Evolutionary conservation across 2,113 vertebrate species (phyloP).

Genomic region (Ceuthmochares aereus): DNA sequence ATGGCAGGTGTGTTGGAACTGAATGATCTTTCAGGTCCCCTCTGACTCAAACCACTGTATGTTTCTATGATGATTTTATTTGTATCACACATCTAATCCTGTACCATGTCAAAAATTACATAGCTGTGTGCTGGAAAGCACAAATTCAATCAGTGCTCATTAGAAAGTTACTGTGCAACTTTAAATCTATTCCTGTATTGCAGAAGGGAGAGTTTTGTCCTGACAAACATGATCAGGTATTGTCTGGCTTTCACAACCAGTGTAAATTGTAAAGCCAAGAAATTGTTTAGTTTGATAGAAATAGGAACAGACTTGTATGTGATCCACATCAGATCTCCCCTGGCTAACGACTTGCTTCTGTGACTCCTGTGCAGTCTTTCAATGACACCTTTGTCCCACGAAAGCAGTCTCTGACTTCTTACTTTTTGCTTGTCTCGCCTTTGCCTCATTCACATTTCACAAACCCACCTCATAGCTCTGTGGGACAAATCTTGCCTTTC

Average conservation of each 20-base stretch:
- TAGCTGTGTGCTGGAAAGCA: not conserved
- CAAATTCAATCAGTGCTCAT: not conserved
- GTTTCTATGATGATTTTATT: not conserved
- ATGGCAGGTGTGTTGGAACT: too few species aligned
- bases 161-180: not conserved
- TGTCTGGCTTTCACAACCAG: not conserved
- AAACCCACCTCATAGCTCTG: not conserved
- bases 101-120: not conserved
- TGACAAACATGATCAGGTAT: not conserved
- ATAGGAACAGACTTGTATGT: not conserved
- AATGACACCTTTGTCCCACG: not conserved
- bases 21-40: too few species aligned
- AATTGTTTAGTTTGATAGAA: not conserved
- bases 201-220: not conserved
- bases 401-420: not conserved
- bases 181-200: not conserved
- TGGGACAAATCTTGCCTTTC: not conserved
- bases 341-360: not conserved
- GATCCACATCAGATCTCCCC: not conserved
- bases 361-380: not conserved
- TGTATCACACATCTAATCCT: not conserved
- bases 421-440: not conserved
- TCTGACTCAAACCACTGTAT: too few species aligned
- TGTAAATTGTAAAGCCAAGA: not conserved
- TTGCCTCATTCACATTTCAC: not conserved